phyloP scores from a whole-genome alignment of 2,797 vertebrate species.

The Poecilia wingei region DNA sequence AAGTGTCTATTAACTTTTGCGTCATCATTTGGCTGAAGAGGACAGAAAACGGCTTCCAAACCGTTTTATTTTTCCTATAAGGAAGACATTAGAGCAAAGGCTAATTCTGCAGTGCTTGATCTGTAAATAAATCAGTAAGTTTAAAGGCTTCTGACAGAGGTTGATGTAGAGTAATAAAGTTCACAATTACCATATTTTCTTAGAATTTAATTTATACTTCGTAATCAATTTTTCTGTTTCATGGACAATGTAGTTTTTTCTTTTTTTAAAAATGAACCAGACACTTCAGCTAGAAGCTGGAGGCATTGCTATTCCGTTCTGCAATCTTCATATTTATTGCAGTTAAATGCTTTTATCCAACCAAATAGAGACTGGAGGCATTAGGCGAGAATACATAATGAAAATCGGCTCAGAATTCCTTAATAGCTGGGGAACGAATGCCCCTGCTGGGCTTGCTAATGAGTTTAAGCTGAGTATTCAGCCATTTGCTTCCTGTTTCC shows the following conservation, averaged over 20 bases:
- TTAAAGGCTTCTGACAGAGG: not conserved
- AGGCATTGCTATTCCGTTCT: conserved; percentile 35
- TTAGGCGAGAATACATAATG: conserved; percentile 49
- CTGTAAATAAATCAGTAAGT: not conserved
- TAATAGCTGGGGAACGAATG: conserved; percentile 67
- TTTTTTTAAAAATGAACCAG: conserved; percentile 7
- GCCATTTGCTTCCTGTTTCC: conserved; percentile 58
- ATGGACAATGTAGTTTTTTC: conserved; percentile 14
- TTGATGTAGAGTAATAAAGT: not conserved
- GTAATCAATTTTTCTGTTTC: conserved; percentile 22
- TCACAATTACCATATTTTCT: not conserved
- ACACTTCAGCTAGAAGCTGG: conserved; percentile 31
- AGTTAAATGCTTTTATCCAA: conserved; percentile 64
- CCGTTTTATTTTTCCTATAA: conserved; percentile 1
- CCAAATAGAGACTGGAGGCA: conserved; percentile 58
- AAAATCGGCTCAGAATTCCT: conserved; percentile 61
- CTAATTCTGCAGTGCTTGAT: not conserved
- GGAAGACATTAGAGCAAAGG: not conserved
- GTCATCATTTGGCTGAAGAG: conserved; percentile 18
- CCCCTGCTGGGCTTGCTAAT: conserved; percentile 73
- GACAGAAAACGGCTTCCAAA: not conserved
- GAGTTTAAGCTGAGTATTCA: conserved; percentile 73
- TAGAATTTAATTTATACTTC: not conserved
- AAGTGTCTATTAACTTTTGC: not conserved
- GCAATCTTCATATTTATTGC: conserved; percentile 21